Percentiles rank a stretch among this genome's conserved stretches.
Conservation (phyloP, 2,797 vertebrate species). For the Pelochelys cantorii region DNA sequence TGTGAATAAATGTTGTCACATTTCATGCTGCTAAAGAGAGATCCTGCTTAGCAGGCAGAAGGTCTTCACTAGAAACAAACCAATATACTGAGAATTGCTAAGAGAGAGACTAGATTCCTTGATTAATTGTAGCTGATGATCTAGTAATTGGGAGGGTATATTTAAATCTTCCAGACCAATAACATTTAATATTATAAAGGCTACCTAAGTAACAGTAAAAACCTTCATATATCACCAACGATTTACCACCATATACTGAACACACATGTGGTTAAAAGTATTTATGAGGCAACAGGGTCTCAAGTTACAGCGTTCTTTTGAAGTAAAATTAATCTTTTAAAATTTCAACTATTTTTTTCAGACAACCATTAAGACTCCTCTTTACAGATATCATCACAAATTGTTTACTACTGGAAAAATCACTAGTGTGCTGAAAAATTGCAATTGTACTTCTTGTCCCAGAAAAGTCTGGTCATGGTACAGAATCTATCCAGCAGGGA, state of each 20-base stretch:
- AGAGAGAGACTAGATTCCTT: background rate
- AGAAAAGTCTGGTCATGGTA: background rate
- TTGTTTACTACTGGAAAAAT: conserved; percentile 28
- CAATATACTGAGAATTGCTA: background rate
- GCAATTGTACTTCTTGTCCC: background rate
- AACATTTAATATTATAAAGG: background rate
- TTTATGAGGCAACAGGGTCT: background rate
- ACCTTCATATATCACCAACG: background rate
- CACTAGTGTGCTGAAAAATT: conserved; percentile 20
- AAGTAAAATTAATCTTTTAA: background rate
- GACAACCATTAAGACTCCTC: background rate
- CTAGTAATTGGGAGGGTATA: background rate
- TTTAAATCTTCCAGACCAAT: background rate
- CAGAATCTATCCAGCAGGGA: background rate
- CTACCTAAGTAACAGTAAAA: rapidly evolving
- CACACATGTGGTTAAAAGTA: background rate
- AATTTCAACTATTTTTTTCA: background rate
- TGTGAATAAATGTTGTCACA: too few species aligned
- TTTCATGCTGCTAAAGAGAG: background rate
- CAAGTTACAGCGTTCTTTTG: background rate
- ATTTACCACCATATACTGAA: background rate
- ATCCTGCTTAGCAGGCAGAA: background rate
- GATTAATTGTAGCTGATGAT: background rate
- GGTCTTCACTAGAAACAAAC: background rate
- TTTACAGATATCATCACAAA: background rate